Base-by-base conservation (phyloP, 2,888 invertebrate genomes). In the Orthosia gracilis region DNA sequence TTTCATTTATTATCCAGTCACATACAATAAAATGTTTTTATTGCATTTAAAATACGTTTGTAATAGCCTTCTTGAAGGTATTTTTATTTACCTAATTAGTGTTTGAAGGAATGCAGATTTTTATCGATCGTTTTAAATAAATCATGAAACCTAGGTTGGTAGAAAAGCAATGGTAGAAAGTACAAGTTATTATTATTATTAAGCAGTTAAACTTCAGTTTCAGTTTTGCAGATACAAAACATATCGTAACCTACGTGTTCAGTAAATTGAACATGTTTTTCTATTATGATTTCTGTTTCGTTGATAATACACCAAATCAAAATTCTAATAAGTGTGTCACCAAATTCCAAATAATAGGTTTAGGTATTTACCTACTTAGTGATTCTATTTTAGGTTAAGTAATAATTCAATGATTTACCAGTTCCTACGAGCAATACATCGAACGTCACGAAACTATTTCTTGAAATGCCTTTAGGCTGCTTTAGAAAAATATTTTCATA, bases 21-120 rank as follows among this genome's bases (percentile, higher is more conserved):
- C 71, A 76, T 64, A 74, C 66, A 65, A 69, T 82, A 72, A 76
- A 79, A 68, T 64, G 69, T 81, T 87, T 80, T 87, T 76, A 82
- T 84, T 87, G 82, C 64, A 63, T 82, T 75, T 79, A 69, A 74
- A 78, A 58, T 54, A 61, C 73, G 50, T 50, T 58, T 45, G 15
- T 62, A 40, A 50, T 47, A 62, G 58, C 57, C 5, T 62, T 52
- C 62, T 58, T 71, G 69, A 80, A 83, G 75, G 71, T 75, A 40
- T 52, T 52, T 47, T 70, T n/a, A 49, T 58, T 70, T 64, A 61
- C 26, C 26, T 61, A 47, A 55, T 40, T 49, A 9, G 47, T 40
- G 5, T 50, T 55, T 70, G 13, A 49, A 54, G 12, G 50, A 61
- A 12, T 40, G 62, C 45, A 54, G 58, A 40, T 49, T 63, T 65